A percentile compares a stretch with the other conserved stretches of the same genome.
phyloP scores from a whole-genome alignment of 2,113 vertebrate genomes.

The Mormoops blainvillei region DNA sequence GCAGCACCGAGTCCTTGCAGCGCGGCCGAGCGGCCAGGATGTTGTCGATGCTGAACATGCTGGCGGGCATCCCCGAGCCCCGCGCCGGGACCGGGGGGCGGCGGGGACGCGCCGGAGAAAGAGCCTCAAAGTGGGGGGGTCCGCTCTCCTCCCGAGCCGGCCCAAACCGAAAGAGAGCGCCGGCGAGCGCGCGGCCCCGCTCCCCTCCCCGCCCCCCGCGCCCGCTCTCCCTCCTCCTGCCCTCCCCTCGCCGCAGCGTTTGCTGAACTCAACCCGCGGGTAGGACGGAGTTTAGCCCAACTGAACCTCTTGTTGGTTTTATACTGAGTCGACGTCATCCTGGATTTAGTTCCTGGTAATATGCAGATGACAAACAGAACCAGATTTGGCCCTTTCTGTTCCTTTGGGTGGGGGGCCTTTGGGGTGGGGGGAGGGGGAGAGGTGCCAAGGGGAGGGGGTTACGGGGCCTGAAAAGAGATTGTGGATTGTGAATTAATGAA shows the following conservation, averaged over 20 bases:
- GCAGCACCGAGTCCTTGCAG: conserved; percentile 92
- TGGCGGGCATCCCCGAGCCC: conserved; percentile 90
- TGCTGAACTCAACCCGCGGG: conserved; percentile 75
- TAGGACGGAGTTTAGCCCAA: conserved; percentile 79
- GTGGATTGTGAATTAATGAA: conserved; percentile 96
- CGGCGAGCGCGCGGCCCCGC: conserved; percentile 37
- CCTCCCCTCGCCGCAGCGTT: conserved; percentile 71
- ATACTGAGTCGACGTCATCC: conserved; percentile 94
- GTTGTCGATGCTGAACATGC: conserved; percentile 99
- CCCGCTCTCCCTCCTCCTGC: conserved; percentile 70
- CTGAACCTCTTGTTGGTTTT: conserved; percentile 86
- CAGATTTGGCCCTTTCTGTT: conserved; percentile 78
- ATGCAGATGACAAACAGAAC: conserved; percentile 87
- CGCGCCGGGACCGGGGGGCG: conserved; percentile 62
- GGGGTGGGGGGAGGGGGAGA: conserved; percentile 40
- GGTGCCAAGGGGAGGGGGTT: conserved; percentile 60
- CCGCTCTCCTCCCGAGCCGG: background rate
- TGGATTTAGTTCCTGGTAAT: conserved; percentile 83
- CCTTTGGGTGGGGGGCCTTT: conserved; percentile 35
- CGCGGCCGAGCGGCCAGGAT: conserved; percentile 94
- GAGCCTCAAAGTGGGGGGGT: conserved; percentile 14
- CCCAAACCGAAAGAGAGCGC: conserved; percentile 58
- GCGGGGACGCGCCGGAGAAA: background rate
- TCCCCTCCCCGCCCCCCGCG: conserved; percentile 77
- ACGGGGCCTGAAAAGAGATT: conserved; percentile 79